Evolutionary conservation across 2,888 invertebrate genomes (phyloP), one percentile per base, ranked within the genome.

Genomic region (Clivina fossor): DNA sequence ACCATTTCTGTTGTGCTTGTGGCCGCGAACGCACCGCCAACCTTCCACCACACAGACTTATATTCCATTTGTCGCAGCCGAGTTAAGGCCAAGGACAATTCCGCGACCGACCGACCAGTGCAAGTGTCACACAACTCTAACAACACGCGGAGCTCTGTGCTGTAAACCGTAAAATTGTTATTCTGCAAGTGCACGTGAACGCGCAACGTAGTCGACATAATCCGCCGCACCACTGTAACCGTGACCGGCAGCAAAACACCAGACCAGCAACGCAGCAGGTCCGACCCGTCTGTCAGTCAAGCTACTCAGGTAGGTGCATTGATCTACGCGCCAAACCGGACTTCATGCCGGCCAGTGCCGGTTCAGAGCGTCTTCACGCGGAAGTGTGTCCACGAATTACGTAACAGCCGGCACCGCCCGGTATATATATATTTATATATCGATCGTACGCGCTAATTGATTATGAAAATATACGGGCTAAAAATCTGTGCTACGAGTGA

Each of bases 1-100:
- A 70, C 71, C 72, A 73, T 72, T 73, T 72, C 71, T 71, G 71
- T 73, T 68, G 72, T 71, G 70, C 68, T 71, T 67, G 71, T 72
- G 71, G 71, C 71, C 72, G 72, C 69, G 72, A 72, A 73, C 68
- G 69, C 70, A 68, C 62, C 64, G 65, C 60, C 65, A 68, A 68
- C 26, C 18, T 30, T 24, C 20, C 32, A 19, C 40, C 22, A 43
- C 43, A 43, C 13, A 26, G 15, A n/a, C 24, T 7, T 9, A 40
- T n/a, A 40, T 19, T 4, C 8, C 40, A 40, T 9, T 16, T 20
- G 38, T 38, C 40, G 20, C 4, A 26, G 5, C 26, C 5, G 3
- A 66, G 66, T 66, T 67, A 69, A 69, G 69, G 71, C 71, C 71
- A 71, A 71, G 71, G 71, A 69, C 69, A 65, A 62, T 50, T n/a